Conservation (phyloP, 1,140 invertebrate species). For the Anastatus disparis region DNA sequence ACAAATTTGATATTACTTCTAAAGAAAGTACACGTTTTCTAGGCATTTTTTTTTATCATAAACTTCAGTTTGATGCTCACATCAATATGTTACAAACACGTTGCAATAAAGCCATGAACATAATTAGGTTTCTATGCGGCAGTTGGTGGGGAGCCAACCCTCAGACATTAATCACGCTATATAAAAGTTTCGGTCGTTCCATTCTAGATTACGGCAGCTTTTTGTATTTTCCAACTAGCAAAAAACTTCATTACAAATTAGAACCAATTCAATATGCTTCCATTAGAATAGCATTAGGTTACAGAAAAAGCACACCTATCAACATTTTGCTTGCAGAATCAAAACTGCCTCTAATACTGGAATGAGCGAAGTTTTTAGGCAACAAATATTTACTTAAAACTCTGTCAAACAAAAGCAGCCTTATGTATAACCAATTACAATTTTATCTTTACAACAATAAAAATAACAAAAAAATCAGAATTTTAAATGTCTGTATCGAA, state of each 20-base stretch:
- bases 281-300: not conserved
- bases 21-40: not conserved
- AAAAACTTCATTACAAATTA: not conserved
- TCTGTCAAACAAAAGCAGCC: not conserved
- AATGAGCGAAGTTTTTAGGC: not conserved
- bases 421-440: not conserved
- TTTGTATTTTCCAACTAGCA: not conserved
- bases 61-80: not conserved
- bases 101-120: too few relatives aligned
- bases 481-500: too few relatives aligned
- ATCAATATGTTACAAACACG: too few relatives aligned
- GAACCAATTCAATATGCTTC: slow-evolving; percentile 9
- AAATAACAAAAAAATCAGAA: not conserved
- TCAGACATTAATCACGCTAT: not conserved
- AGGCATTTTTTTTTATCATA: not conserved
- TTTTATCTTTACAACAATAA: not conserved
- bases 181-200: not conserved
- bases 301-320: slow-evolving; percentile 4
- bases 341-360: too few relatives aligned
- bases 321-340: not conserved
- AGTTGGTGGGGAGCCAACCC: slow-evolving; percentile 4
- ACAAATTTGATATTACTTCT: not conserved
- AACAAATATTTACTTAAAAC: not conserved
- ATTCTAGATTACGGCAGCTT: slow-evolving; percentile 1
- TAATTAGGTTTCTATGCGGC: slow-evolving; percentile 5